Conservation (phyloP, 2,888 invertebrate genomes). For the Kryphioiulus occultus region DNA sequence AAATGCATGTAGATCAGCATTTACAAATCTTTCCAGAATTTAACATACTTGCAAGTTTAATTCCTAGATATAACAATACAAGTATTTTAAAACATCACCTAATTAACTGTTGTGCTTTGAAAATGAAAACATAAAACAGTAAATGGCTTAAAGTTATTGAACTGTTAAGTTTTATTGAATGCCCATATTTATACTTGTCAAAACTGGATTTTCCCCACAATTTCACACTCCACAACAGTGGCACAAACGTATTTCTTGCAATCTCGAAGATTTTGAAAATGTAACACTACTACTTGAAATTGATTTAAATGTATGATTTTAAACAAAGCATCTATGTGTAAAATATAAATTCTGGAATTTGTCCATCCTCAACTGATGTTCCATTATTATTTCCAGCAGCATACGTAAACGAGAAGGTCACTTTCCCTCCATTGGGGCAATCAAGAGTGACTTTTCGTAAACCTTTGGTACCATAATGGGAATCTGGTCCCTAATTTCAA, state of each 20-base stretch:
- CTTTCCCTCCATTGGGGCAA: conserved; percentile 76
- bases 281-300: background rate
- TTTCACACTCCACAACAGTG: background rate
- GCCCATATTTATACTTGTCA: background rate
- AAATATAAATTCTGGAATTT: conserved; percentile 87
- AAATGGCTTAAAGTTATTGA: background rate
- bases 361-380: conserved; percentile 85
- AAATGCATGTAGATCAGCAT: too few species aligned
- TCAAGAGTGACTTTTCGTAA: conserved; percentile 77
- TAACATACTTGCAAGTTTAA: background rate
- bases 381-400: conserved; percentile 87
- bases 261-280: background rate
- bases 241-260: background rate
- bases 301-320: background rate
- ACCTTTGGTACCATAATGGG: conserved; percentile 85
- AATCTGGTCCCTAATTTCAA: conserved; percentile 77
- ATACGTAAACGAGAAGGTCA: conserved; percentile 82
- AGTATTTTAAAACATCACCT: background rate
- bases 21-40: background rate
- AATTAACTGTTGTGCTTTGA: background rate
- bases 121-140: background rate
- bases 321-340: conserved; percentile 63
- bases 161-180: background rate
- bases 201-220: background rate
- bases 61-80: background rate